Base-by-base conservation (phyloP, 1,140 invertebrate species). In the Carposina sasakii region DNA sequence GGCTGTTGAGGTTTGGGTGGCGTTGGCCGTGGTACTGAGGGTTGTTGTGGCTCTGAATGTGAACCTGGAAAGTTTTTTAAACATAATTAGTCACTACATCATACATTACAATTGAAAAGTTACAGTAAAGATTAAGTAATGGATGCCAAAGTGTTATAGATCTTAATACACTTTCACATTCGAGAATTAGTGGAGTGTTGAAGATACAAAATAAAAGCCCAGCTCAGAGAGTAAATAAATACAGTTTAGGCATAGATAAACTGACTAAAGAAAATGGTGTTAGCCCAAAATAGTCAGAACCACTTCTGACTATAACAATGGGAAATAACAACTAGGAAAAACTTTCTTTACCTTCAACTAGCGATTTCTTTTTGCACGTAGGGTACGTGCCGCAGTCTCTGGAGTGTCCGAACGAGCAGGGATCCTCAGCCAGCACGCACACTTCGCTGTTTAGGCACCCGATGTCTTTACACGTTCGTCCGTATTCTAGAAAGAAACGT, bases 401-500 rank as follows among this genome's bases (percentile, higher is more conserved):
- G 0, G 64, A 59, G 59, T 86, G 87, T 26, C 87, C 87, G 52
- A 81, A 86, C 3, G 86, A 84, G 69, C 92, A 93, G 1, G 90
- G 90, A 62, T 93, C 91, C 55, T 90, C 89, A 15, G 86, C 89
- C 69, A 93, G 88, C n/a, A 92, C 87, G 67, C 92, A 93, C 45
- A 87, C 86, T 77, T 93, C 89, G 52, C 85, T 90, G 60, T 88
- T 90, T 19, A 88, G 76, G 63, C 92, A 93, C 42, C 91, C 91
- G 59, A 93, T 93, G 64, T 93, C 92, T 57, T 88, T 88, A 71
- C 92, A 93, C 10, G 87, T 87, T 57, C 92, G 87, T 41, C 92
- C 92, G 71, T 92, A 93, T 83, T 93, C 91, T 93, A 71, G 2
- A 83, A 86, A 68, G 54, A 70, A 52, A 57, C n/a, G n/a, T n/a